Percentiles rank a stretch among this genome's conserved stretches.
Conservation (phyloP, 92 coral and sea anemone genomes). For the Epizoanthus illoricatus region DNA sequence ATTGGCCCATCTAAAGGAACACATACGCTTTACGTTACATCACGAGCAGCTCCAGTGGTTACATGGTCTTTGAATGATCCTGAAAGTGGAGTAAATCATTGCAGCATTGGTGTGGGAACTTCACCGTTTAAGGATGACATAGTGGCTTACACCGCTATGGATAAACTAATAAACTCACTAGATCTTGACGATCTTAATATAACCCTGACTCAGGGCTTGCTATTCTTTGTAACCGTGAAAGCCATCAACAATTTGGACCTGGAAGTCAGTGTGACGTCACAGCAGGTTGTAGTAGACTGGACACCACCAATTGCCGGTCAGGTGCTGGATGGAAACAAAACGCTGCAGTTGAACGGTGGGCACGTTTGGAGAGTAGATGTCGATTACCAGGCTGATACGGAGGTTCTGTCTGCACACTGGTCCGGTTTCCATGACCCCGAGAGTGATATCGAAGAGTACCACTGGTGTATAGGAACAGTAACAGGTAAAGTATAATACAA, state of each 20-base stretch:
- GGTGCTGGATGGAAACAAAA: slow-evolving; percentile 76
- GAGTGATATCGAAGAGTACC: slow-evolving; percentile 74
- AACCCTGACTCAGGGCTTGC: slow-evolving; percentile 59
- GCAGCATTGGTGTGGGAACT: slow-evolving; percentile 62
- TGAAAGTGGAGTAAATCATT: slow-evolving; percentile 74
- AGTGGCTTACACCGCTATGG: slow-evolving; percentile 38
- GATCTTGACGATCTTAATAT: slow-evolving; percentile 73
- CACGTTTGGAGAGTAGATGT: slow-evolving; percentile 42
- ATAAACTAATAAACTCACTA: slow-evolving; percentile 55
- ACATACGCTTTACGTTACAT: slow-evolving; percentile 63
- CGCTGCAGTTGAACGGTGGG: slow-evolving; percentile 27
- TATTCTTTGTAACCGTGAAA: slow-evolving; percentile 65
- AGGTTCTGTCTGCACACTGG: slow-evolving; percentile 69
- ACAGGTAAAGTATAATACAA: slow-evolving; percentile 51
- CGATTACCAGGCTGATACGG: slow-evolving; percentile 56
- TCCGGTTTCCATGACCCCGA: slow-evolving; percentile 74
- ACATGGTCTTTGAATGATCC: slow-evolving; percentile 75
- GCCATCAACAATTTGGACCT: slow-evolving; percentile 76
- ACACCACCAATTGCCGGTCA: slow-evolving; percentile 70
- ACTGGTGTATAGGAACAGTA: slow-evolving; percentile 76
- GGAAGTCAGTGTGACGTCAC: slow-evolving; percentile 64
- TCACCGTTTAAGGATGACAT: slow-evolving; percentile 69
- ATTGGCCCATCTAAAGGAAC: slow-evolving; percentile 72
- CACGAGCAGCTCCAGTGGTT: slow-evolving; percentile 69
- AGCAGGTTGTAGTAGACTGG: slow-evolving; percentile 84